Base-by-base conservation (phyloP, 1,140 invertebrate species). In the Pseudobourletiella spinata region DNA sequence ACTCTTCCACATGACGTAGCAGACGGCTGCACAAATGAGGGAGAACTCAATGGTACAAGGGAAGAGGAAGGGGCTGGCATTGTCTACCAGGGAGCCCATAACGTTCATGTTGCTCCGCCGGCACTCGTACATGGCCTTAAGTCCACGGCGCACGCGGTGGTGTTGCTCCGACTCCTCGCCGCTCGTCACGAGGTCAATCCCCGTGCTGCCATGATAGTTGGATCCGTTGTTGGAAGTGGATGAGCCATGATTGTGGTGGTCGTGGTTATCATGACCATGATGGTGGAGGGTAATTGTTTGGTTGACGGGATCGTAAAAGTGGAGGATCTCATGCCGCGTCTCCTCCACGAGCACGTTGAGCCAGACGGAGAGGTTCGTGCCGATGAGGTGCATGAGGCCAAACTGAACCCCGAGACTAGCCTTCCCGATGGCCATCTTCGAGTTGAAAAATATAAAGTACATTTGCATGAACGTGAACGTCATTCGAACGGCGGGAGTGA, bases 11-110 rank as follows among this genome's bases (percentile, higher is more conserved):
- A 95, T 94, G 18, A 94, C 90, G 72, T 94, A 95, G 16, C 90
- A 77, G 60, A 96, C 93, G 24, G 92, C 94, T 0, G 93, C 92
- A 71, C 92, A 96, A 54, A 98, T 95, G 20, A 69, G 42, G 54
- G 90, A 94, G 75, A 96, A 97, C 76, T 96, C 93, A 65, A 97
- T 95, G 18, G 91, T 95, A 75, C 94, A 96, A 1, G 94, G 94
- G 71, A 96, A 97, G 0, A 98, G 79, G 72, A 92, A 92, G 1
- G 86, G 87, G 22, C 86, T 85, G 0, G 90, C 89, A 66, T 91
- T 87, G 73, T 92, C 86, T 0, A 94, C 91, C 43, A 98, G 74
- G 0, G 90, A 89, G 2, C 91, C 89, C 78, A 96, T 93, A 48
- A 95, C 90, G n/a, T n/a, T n/a, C n/a, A n/a, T n/a, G 69, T 93